Conservation (phyloP, 2,797 vertebrate species). For the Scyliorhinus canicula region DNA sequence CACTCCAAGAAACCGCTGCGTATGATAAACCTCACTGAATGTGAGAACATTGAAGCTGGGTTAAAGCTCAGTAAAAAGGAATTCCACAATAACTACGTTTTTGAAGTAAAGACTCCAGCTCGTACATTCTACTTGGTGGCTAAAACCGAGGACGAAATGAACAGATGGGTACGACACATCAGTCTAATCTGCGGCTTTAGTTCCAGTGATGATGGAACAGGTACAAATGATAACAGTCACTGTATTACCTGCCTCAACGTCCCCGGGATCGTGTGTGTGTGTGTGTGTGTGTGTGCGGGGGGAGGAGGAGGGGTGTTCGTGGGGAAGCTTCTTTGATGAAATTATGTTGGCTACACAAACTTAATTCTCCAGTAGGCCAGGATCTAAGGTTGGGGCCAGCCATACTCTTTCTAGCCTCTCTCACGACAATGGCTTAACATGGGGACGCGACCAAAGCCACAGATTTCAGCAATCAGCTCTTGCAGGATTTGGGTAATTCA, state of each 20-base stretch:
- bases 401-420: not conserved
- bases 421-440: not conserved
- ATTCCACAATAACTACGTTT: conserved; percentile 84
- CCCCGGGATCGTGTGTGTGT: no score
- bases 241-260: not conserved
- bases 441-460: not conserved
- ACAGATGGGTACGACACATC: conserved; percentile 85
- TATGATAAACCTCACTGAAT: conserved; percentile 85
- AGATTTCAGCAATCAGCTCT: not conserved
- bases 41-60: conserved; percentile 71
- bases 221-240: conserved; percentile 50
- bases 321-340: not conserved
- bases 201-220: conserved; percentile 70
- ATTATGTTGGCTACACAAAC: not conserved
- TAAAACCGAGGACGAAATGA: conserved; percentile 94
- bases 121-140: conserved; percentile 94
- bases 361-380: not conserved
- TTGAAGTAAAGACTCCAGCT: conserved; percentile 80
- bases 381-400: not conserved
- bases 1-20: conserved; percentile 86
- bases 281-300: no score
- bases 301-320: not conserved
- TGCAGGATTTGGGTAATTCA: not conserved
- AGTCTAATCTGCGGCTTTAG: conserved; percentile 85
- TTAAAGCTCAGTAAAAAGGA: conserved; percentile 75